Percentiles rank a stretch among this genome's conserved stretches.
These are phyloP conservation scores for Equus przewalskii DNA, from an alignment of 2,113 vertebrate species.

Conservation along the genomic window DNA sequence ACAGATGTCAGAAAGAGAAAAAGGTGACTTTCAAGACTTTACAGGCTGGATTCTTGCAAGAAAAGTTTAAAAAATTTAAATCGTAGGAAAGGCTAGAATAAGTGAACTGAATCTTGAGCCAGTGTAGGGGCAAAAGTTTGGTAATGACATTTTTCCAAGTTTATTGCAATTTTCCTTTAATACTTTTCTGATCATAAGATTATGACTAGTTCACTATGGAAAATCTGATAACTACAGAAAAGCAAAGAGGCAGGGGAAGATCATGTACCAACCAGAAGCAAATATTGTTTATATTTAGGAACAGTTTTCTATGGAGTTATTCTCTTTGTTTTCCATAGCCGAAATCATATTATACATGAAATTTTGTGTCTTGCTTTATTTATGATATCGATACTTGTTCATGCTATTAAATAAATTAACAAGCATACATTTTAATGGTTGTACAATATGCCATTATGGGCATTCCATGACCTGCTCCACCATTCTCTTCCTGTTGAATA, in stretches of 20 bases:
- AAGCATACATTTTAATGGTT: not conserved
- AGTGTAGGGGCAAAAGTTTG: not conserved
- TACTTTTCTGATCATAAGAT: slow-evolving; percentile 14
- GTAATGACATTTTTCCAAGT: not conserved
- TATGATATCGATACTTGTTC: not conserved
- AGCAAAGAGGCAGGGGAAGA: not conserved
- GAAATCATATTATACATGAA: not conserved
- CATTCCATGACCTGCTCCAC: not conserved
- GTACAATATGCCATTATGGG: not conserved
- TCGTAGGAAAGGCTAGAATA: slow-evolving; percentile 2
- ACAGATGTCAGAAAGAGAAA: slow-evolving; percentile 57
- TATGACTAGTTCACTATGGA: not conserved
- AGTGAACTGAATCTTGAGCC: not conserved
- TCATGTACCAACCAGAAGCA: not conserved
- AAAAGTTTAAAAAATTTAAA: slow-evolving; percentile 18
- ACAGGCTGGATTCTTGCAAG: not conserved
- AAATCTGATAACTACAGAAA: not conserved
- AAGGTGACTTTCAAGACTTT: slow-evolving; percentile 64
- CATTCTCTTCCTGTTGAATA: not conserved
- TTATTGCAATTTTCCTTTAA: not conserved
- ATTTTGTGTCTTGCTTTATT: not conserved
- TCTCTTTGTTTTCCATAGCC: not conserved
- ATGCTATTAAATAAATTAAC: slow-evolving; percentile 1
- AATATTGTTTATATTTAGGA: not conserved
- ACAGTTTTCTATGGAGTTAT: not conserved